Evolutionary conservation across 2,797 vertebrate genomes (phyloP).

Genomic region (Channallabes apus): DNA sequence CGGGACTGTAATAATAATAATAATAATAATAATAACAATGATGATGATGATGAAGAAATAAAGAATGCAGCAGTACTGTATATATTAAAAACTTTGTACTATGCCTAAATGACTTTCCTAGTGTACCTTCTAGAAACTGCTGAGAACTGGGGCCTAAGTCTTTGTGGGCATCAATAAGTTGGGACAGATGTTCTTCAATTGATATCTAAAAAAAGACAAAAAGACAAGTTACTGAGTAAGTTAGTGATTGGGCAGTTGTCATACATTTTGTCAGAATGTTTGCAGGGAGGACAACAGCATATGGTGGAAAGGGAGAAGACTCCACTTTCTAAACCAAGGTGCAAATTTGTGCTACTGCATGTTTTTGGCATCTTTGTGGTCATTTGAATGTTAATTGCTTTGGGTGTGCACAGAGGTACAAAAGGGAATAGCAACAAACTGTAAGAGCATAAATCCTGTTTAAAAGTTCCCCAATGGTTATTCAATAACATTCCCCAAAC

Average conservation of each 20-base stretch:
- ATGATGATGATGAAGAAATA: too few species aligned
- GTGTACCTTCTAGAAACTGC: slow-evolving; percentile 88
- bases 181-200: slow-evolving; percentile 87
- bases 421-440: too few species aligned
- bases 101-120: neutral
- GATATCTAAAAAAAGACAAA: slow-evolving; percentile 76
- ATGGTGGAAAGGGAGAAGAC: neutral
- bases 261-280: neutral
- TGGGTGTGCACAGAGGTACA: too few species aligned
- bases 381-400: too few species aligned
- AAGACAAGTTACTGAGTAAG: neutral
- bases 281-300: neutral
- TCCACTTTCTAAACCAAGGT: neutral
- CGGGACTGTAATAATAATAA: neutral
- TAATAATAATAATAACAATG: neutral
- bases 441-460: too few species aligned
- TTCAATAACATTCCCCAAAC: too few species aligned
- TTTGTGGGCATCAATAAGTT: slow-evolving; percentile 88
- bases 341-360: too few species aligned
- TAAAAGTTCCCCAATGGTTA: too few species aligned
- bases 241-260: neutral
- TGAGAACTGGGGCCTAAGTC: slow-evolving; percentile 87
- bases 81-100: neutral
- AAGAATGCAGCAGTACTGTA: neutral
- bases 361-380: too few species aligned